Evolutionary conservation across 2,888 invertebrate species (phyloP), one percentile per base, ranked within the genome.

Genomic region (Pachycephus smyrnensis): DNA sequence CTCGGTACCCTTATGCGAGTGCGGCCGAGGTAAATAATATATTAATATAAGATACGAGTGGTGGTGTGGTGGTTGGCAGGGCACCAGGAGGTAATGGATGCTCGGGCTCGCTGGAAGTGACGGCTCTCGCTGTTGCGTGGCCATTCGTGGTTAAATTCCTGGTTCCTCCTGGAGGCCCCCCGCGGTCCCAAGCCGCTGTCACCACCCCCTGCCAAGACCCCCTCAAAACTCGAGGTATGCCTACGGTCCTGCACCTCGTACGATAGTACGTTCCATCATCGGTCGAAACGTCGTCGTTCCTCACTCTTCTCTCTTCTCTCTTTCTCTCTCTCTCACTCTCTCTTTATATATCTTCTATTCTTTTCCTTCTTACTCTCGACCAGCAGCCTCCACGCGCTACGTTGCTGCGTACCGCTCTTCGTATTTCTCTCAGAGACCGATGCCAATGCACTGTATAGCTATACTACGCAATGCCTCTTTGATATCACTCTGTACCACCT

Each of bases 81-180:
- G 90, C 92, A 91, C 91, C 92, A 88, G 90, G 91, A 90, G 91
- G 90, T 91, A 91, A 91, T 90, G 88, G 90, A 91, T 90, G 89
- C 88, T 84, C 88, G 84, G 87, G 88, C 88, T 90, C 88, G 89
- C 88, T 89, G 91, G 90, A 91, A 89, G 89, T 90, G 90, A 90
- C 90, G 90, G 90, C 90, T 90, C 90, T 89, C 86, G 90, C 90
- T 90, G 90, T 90, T 90, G 90, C 90, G 88, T 90, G 89, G 90
- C 89, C 89, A 89, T 90, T 90, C 89, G 89, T 89, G 90, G 88
- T 90, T 90, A 89, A 90, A 90, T 90, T 90, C 90, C 88, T 94
- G 93, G 93, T 94, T 94, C 92, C 93, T 92, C 92, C 89, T 90
- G 91, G 89, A 89, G 93, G 93, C 92, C 93, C 93, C 93, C 93